phyloP scores from a whole-genome alignment of 2,113 vertebrate genomes.

The Malurus cyaneus region DNA sequence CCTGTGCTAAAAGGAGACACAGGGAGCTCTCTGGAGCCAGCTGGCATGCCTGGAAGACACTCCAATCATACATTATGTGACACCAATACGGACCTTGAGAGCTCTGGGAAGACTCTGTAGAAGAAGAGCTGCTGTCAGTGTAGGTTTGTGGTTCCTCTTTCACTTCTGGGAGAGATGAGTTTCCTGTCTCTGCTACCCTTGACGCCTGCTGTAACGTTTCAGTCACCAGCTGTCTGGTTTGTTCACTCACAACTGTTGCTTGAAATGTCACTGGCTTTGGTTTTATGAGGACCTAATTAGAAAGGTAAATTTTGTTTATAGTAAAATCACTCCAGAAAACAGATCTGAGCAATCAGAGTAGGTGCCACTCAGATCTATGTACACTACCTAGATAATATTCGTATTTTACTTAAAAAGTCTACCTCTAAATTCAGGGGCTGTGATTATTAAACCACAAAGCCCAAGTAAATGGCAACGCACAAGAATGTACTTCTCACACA shows the following conservation, averaged over 20 bases:
- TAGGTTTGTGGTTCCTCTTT: constrained; percentile 83
- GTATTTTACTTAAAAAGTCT: background rate
- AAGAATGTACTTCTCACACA: background rate
- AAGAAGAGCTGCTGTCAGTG: constrained; percentile 80
- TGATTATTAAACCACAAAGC: background rate
- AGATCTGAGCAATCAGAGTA: background rate
- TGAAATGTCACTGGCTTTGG: constrained; percentile 96
- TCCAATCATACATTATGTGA: background rate
- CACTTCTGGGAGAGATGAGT: constrained; percentile 76
- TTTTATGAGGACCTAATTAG: constrained; percentile 92
- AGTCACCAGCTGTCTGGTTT: constrained; percentile 92
- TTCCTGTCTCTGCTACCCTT: constrained; percentile 78
- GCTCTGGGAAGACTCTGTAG: constrained; percentile 80
- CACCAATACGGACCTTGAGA: constrained; percentile 76
- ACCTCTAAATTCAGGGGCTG: background rate
- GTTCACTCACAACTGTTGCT: constrained; percentile 92
- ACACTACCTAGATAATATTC: background rate
- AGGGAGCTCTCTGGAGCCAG: background rate
- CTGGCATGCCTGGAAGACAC: background rate
- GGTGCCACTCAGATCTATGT: background rate
- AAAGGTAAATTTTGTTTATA: background rate
- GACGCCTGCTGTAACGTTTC: constrained; percentile 95
- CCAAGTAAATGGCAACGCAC: background rate
- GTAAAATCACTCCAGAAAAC: constrained; percentile 8
- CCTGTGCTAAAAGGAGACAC: background rate